Base-by-base conservation (phyloP, 2,888 invertebrate genomes). In the Apamea epomidion region DNA sequence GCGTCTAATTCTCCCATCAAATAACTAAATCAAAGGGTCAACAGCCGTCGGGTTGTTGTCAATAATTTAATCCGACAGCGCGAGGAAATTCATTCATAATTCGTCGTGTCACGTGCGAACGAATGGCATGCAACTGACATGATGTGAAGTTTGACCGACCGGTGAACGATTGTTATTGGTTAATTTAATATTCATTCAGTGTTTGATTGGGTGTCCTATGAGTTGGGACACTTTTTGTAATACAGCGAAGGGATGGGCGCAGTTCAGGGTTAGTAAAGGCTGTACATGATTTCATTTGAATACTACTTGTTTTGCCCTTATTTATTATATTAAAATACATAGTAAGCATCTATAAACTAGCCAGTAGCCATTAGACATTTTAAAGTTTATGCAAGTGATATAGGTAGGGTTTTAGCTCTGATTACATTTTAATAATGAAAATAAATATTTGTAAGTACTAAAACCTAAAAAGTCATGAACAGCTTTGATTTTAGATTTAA, bases 31-130 rank as follows among this genome's bases (percentile, higher is more conserved):
- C 65, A 58, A 25, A 16, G 7, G 37, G n/a, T 48, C 25, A 18
- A 21, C 10, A 21, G 2, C 5, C 21, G 18, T 6, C 10, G n/a
- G 42, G 18, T 58, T 62, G 62, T 51, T 45, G 74, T 67, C 72
- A 72, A 76, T 87, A 71, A 75, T 79, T 75, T 45, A 72, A 74
- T 16, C 32, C 12, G 67, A 69, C 71, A 48, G n/a, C 74, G 68
- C 58, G 0, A 60, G 71, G 79, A 83, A 86, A 81, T 79, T 69
- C 67, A 80, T 86, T 83, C 78, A 78, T 71, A 42, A 42, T 48
- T 29, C 54, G 25, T 67, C 78, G 18, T 62, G 81, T 70, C 77
- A 86, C 69, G 45, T 76, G 18, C 29, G 58, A 37, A 29, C 32
- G 80, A 71, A 2, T 32, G 32, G 32, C 2, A 32, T 32, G 32